These are phyloP conservation scores for Rattus rattus DNA, from an alignment of 2,113 vertebrate species.

Conservation along the genomic window DNA sequence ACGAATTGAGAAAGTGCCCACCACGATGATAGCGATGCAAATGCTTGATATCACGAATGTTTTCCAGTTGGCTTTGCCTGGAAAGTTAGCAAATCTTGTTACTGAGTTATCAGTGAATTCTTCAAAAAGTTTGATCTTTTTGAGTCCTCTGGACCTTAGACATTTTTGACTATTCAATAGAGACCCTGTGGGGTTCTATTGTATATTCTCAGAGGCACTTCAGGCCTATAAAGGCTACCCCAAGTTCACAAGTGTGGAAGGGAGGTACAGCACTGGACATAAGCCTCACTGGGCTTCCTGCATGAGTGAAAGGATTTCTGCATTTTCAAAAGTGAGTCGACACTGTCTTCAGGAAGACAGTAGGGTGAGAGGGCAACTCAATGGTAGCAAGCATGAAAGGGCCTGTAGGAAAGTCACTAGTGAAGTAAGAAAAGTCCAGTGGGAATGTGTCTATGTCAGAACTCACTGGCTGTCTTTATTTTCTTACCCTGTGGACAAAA, in stretches of 20 bases:
- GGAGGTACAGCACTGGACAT: neutral
- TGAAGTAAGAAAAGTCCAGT: neutral
- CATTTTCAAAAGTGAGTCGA: constrained; percentile 39
- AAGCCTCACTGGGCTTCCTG: neutral
- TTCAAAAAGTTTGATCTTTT: neutral
- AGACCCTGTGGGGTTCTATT: neutral
- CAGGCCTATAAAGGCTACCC: neutral
- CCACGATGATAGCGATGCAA: constrained; percentile 62
- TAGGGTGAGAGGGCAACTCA: neutral
- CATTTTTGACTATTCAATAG: neutral
- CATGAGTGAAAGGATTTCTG: neutral
- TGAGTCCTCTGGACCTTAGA: neutral
- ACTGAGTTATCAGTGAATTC: neutral
- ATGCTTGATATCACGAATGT: constrained; percentile 52
- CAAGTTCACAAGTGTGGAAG: neutral
- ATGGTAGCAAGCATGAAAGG: neutral
- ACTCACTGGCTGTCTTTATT: neutral
- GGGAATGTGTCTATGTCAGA: neutral
- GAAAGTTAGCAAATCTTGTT: constrained; percentile 7
- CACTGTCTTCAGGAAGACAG: neutral
- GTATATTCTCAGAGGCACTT: neutral
- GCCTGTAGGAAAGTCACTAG: neutral
- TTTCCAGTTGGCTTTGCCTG: constrained; percentile 75
- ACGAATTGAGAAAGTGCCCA: constrained; percentile 70
- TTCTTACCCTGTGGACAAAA: constrained; percentile 77